A percentile compares a stretch with the other conserved stretches of the same genome.
phyloP scores from a whole-genome alignment of 2,888 invertebrate genomes.

The Drosophila trichaetosa region DNA sequence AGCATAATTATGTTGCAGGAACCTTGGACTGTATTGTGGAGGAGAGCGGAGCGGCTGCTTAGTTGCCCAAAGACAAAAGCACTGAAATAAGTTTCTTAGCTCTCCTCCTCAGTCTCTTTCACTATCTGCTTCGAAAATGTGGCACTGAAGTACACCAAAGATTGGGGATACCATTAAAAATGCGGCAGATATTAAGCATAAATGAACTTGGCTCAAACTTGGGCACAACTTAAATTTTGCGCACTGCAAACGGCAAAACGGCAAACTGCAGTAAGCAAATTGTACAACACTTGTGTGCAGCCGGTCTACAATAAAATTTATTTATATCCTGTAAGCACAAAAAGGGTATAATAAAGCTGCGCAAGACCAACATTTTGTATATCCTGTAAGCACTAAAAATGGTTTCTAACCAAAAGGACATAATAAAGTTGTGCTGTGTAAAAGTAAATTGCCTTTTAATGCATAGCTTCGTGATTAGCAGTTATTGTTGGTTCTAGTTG shows the following conservation, averaged over 20 bases:
- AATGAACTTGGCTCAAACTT: constrained; percentile 64
- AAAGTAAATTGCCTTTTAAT: neutral
- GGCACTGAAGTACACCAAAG: constrained; percentile 37
- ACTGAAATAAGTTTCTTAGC: constrained; percentile 38
- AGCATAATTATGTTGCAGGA: constrained; percentile 74
- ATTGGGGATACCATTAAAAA: constrained; percentile 66
- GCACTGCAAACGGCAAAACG: constrained; percentile 24
- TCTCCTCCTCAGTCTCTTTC: neutral
- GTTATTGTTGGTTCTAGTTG: neutral
- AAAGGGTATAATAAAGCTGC: neutral
- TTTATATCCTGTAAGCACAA: constrained; percentile 4
- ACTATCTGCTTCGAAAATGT: constrained; percentile 20
- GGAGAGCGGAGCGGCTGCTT: constrained; percentile 5
- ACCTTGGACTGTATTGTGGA: constrained; percentile 43
- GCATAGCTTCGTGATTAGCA: neutral
- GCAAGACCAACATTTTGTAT: constrained; percentile 1
- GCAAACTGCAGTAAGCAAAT: constrained; percentile 9
- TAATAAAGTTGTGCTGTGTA: neutral
- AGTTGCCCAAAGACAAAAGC: constrained; percentile 48
- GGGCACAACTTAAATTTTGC: constrained; percentile 43
- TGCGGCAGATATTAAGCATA: constrained; percentile 70
- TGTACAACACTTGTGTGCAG: constrained; percentile 22
- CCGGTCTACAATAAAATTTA: neutral
- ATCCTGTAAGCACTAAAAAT: neutral
- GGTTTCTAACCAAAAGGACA: neutral